Base-by-base conservation (phyloP, 2,113 vertebrate species). In the Megaleporinus macrocephalus region DNA sequence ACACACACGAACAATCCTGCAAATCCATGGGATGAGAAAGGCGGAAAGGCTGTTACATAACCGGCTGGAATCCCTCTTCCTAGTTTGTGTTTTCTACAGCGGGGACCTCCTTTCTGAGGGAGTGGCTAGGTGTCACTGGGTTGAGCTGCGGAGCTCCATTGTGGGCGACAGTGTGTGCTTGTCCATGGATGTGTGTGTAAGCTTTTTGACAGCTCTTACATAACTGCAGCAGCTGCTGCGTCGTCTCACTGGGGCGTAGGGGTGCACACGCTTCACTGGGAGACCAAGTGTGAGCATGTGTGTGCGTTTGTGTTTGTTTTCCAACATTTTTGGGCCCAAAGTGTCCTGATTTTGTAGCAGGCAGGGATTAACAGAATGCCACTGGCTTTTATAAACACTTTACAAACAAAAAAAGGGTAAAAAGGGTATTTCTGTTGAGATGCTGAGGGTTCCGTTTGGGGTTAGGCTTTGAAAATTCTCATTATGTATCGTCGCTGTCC, bases 171-270 rank as follows among this genome's bases (percentile, higher is more conserved):
- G n/a, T 13, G 27, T 33, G 51, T 41, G 49, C 57, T 27, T 57
- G 29, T 24, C n/a, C 18, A 29, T 16, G 13, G n/a, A 33, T 73
- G 47, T 75, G 47, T 75, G 73, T 73, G 18, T 61, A 29, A 36
- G 57, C 11, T 12, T 30, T 55, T 9, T 49, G 69, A 63, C 85
- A 78, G 41, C 33, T 59, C 65, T 85, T 83, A 47, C 68, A 75
- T 85, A 86, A 86, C 68, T 6, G 36, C 27, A 71, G 73, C 78
- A 81, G 74, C 76, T 72, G 65, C 72, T 75, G 76, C 3, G 30
- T 78, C 72, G 36, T 68, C 57, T 79, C 79, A 47, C 80, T 76
- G 82, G 78, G 66, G 78, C 16, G 41, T 55, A 41, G 72, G 75
- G 47, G 36, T 71, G 36, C 20, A 63, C 51, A 27, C 5, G 33